These are phyloP conservation scores for Xestia c-nigrum DNA, from an alignment of 2,888 invertebrate genomes.

Conservation along the genomic window DNA sequence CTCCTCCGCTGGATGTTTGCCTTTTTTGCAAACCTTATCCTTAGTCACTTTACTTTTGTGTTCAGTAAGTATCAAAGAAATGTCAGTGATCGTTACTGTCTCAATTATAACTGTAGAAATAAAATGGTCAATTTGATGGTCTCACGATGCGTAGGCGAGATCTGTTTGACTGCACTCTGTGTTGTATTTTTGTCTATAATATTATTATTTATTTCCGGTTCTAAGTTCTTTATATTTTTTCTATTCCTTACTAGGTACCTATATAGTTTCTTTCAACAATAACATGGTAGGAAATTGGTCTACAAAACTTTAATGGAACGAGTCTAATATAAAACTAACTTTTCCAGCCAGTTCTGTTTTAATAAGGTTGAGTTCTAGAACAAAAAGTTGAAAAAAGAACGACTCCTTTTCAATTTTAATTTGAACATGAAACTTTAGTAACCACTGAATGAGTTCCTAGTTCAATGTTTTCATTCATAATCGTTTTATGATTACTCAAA, in stretches of 20 bases:
- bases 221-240: background rate
- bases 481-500: constrained; percentile 41
- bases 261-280: constrained; percentile 9
- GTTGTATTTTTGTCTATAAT: constrained; percentile 25
- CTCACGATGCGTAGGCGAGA: constrained; percentile 60
- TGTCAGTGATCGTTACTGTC: constrained; percentile 59
- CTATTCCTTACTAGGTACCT: background rate
- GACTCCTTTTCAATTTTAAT: constrained; percentile 34
- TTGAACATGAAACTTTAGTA: constrained; percentile 22
- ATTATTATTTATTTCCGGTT: constrained; percentile 10
- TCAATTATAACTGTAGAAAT: constrained; percentile 64
- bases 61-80: constrained; percentile 47
- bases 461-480: constrained; percentile 36
- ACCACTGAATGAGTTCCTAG: constrained; percentile 20
- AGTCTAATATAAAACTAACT: constrained; percentile 41
- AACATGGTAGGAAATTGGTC: constrained; percentile 28
- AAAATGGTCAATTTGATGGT: constrained; percentile 68
- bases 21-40: constrained; percentile 57
- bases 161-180: constrained; percentile 59
- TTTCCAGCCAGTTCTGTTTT: constrained; percentile 38
- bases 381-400: constrained; percentile 20
- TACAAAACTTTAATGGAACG: constrained; percentile 32
- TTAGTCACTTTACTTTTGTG: constrained; percentile 49
- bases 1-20: background rate
- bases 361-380: constrained; percentile 35